Percentiles rank a stretch among this genome's conserved stretches.
These are phyloP conservation scores for Agrotis ipsilon DNA, from an alignment of 2,888 invertebrate species.

Conservation along the genomic window DNA sequence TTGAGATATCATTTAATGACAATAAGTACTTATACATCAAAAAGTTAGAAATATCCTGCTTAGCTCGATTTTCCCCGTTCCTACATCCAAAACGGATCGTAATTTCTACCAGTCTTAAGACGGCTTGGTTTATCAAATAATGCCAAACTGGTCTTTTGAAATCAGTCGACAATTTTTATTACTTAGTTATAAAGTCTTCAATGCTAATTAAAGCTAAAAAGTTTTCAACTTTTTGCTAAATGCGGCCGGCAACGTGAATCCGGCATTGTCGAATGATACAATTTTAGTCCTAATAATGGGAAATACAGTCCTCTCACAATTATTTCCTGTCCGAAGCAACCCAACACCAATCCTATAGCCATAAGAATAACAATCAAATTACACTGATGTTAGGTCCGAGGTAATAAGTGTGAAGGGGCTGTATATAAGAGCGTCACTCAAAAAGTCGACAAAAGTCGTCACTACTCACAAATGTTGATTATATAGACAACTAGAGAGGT, in stretches of 20 bases:
- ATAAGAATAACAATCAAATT: background rate
- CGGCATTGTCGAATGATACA: slow-evolving; percentile 19
- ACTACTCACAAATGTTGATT: background rate
- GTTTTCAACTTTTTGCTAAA: slow-evolving; percentile 27
- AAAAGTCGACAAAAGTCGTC: background rate
- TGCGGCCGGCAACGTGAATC: background rate
- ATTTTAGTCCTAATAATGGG: slow-evolving; percentile 4
- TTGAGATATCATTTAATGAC: slow-evolving; percentile 29
- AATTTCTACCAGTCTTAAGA: slow-evolving; percentile 41
- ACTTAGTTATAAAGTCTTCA: slow-evolving; percentile 26
- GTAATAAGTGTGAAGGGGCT: slow-evolving; percentile 1
- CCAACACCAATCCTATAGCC: background rate
- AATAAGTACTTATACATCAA: background rate
- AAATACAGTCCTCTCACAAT: background rate
- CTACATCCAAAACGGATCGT: slow-evolving; percentile 24
- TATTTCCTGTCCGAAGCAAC: background rate
- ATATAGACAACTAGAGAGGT: slow-evolving; percentile 25
- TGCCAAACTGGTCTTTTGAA: slow-evolving; percentile 12
- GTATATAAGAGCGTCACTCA: background rate
- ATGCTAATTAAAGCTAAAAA: slow-evolving; percentile 25
- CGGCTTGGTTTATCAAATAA: slow-evolving; percentile 20
- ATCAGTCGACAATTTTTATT: slow-evolving; percentile 30
- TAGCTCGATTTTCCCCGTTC: slow-evolving; percentile 11
- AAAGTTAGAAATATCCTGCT: slow-evolving; percentile 18
- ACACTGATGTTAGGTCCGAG: background rate